phyloP scores from a whole-genome alignment of 2,797 vertebrate species.

The Eupleurogrammus muticus region DNA sequence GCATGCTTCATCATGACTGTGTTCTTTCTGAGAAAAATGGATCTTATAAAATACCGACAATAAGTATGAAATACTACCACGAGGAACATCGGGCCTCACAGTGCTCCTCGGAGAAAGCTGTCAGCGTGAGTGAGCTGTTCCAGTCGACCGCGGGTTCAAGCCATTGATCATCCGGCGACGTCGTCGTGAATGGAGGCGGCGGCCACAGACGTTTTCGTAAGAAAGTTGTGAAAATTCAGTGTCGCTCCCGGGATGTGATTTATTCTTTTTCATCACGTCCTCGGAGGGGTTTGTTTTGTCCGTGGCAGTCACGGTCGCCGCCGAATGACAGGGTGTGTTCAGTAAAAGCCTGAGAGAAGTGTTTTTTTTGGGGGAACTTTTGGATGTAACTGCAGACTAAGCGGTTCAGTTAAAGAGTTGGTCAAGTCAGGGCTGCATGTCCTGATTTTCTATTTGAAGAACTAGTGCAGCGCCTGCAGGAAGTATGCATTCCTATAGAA shows the following conservation, averaged over 20 bases:
- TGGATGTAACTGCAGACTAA: constrained; percentile 26
- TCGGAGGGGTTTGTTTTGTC: constrained; percentile 42
- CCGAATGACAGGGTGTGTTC: neutral
- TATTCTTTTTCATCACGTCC: constrained; percentile 60
- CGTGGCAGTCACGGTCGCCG: constrained; percentile 25
- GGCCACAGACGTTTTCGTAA: constrained; percentile 31
- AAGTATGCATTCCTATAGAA: too few species aligned
- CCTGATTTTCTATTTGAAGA: constrained; percentile 30
- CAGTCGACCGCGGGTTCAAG: constrained; percentile 35
- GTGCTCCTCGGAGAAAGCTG: constrained; percentile 52
- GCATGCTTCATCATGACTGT: constrained; percentile 3
- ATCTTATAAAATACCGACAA: constrained; percentile 43
- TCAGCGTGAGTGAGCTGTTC: constrained; percentile 63
- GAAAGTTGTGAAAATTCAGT: constrained; percentile 47
- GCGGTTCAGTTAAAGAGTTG: constrained; percentile 43
- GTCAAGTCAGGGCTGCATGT: constrained; percentile 14
- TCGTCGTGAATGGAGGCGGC: constrained; percentile 49
- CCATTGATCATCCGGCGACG: constrained; percentile 64
- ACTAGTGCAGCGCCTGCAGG: neutral
- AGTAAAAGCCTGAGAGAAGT: constrained; percentile 24
- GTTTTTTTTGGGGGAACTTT: constrained; percentile 35
- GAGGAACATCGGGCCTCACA: constrained; percentile 31
- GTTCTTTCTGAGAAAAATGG: constrained; percentile 25
- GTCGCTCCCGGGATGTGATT: constrained; percentile 44
- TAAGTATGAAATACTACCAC: constrained; percentile 42